These are phyloP conservation scores for Melanogrammus aeglefinus DNA, from an alignment of 2,797 vertebrate genomes.

Conservation along the genomic window DNA sequence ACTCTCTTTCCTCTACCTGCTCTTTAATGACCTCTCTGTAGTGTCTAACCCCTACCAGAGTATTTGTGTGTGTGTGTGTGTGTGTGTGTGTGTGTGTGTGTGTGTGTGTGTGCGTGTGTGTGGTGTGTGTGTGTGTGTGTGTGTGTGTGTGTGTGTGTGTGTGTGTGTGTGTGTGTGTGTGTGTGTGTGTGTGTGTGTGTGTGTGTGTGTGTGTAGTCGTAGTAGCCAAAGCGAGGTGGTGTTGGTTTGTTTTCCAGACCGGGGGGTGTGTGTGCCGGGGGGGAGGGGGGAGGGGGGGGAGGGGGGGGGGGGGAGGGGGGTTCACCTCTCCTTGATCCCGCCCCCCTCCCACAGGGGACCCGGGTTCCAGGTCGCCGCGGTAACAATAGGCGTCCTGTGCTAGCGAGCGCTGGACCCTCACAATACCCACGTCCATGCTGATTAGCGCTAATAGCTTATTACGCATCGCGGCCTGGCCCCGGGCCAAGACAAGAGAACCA, in stretches of 20 bases:
- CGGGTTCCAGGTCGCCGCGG: slow-evolving; percentile 48
- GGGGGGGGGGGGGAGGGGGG: slow-evolving; percentile 33
- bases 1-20: no score
- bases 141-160: no score
- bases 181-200: no score
- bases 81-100: no score
- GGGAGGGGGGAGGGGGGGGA: slow-evolving; percentile 15
- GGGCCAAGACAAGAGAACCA: slow-evolving; percentile 79
- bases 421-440: slow-evolving; percentile 87
- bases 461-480: slow-evolving; percentile 82
- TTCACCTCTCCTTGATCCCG: slow-evolving; percentile 57
- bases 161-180: no score
- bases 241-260: slow-evolving; percentile 68
- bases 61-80: no score
- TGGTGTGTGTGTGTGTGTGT: no score
- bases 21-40: no score
- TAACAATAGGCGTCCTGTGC: slow-evolving; percentile 82
- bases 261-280: not conserved
- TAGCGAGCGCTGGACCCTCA: slow-evolving; percentile 70
- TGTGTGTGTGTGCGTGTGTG: no score
- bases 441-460: slow-evolving; percentile 97
- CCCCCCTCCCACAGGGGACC: slow-evolving; percentile 41
- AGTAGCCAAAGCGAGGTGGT: slow-evolving; percentile 57
- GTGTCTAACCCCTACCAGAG: no score
- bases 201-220: slow-evolving; percentile 17